Evolutionary conservation across 2,797 vertebrate species (phyloP).

Genomic region (Enteromius anoplus): DNA sequence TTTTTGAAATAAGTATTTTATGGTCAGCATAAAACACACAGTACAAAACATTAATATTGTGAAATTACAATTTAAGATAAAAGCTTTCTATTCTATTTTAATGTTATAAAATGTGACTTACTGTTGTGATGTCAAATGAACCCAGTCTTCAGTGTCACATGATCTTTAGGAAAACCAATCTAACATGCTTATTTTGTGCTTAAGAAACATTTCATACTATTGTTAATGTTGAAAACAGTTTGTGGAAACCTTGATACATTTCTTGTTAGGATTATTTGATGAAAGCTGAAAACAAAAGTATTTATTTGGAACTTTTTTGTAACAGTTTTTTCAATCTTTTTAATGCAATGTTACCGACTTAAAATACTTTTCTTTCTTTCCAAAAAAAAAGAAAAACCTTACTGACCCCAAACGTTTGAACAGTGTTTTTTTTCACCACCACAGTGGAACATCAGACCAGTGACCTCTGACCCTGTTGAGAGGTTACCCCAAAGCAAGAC

Average conservation of each 20-base stretch:
- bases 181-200: neutral
- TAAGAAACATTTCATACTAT: neutral
- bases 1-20: neutral
- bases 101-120: neutral
- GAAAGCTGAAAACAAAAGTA: neutral
- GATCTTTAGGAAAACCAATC: neutral
- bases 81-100: neutral
- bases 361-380: neutral
- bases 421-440: neutral
- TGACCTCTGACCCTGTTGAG: neutral
- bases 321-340: neutral
- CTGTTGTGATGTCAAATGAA: neutral
- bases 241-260: neutral
- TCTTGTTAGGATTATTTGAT: neutral
- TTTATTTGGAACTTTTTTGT: neutral
- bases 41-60: neutral
- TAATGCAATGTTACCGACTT: neutral
- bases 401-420: conserved; percentile 2
- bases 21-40: neutral
- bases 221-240: neutral
- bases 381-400: neutral
- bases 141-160: neutral
- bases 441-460: neutral
- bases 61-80: neutral
- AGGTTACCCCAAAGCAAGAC: conserved; percentile 13